Percentiles rank a stretch among this genome's conserved stretches.
Evolutionary conservation across 2,113 vertebrate species (phyloP).

Genomic region (Melanocharis versteri): DNA sequence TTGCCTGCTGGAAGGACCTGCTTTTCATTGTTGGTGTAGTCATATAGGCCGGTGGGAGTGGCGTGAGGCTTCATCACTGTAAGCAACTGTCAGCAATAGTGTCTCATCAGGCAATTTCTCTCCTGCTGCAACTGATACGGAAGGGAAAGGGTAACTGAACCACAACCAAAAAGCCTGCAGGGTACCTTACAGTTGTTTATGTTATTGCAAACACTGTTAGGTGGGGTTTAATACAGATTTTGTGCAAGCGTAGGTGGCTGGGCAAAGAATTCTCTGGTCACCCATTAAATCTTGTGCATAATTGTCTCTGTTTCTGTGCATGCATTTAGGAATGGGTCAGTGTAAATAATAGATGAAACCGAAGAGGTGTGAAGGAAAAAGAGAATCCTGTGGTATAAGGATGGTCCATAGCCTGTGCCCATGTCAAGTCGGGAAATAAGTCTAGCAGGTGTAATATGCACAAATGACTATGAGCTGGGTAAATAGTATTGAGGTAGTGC

Average conservation of each 20-base stretch:
- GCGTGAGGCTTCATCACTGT: neutral
- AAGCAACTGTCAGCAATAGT: neutral
- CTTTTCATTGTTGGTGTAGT: neutral
- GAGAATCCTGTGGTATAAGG: neutral
- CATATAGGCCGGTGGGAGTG: accelerated
- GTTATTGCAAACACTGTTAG: neutral
- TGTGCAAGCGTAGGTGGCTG: neutral
- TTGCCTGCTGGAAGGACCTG: neutral
- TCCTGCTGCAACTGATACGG: neutral
- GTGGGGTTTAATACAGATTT: neutral
- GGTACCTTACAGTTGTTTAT: neutral
- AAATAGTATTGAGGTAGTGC: neutral
- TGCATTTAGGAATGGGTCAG: neutral
- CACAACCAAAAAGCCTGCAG: neutral
- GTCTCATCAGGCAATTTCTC: neutral
- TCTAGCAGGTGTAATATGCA: neutral
- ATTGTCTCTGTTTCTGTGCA: neutral
- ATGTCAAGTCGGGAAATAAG: neutral
- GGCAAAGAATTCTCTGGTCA: neutral
- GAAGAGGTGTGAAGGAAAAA: neutral
- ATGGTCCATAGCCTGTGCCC: neutral
- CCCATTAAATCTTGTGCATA: neutral
- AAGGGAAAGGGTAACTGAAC: neutral
- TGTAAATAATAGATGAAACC: neutral
- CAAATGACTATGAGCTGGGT: neutral